Base-by-base conservation (phyloP, 2,113 vertebrate genomes). In the Podilymbus podiceps region DNA sequence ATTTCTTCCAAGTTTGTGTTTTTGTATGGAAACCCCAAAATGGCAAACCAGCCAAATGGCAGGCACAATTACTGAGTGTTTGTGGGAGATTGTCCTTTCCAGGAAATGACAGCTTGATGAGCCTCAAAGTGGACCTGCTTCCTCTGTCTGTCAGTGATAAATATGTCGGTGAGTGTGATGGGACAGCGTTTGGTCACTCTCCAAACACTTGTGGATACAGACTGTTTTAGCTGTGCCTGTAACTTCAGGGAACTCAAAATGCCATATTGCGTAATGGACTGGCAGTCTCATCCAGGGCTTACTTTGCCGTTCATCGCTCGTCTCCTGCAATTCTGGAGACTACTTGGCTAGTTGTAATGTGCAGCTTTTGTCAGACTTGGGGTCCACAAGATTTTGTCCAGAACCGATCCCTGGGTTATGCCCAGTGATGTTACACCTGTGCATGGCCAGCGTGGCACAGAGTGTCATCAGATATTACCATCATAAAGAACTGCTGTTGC, bases 301-400 rank as follows among this genome's bases (percentile, higher is more conserved):
- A 50, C 92, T 78, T 25, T 2, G 27, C 24, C 0, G 38, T 62
- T 53, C 55, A 2, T 31, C 1, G 0, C 55, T 62, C 2, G 0
- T 15, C 60, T 42, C 69, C 73, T 71, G 89, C 6, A 4, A 19
- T 8, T 16, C 3, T 52, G 52, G 47, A 69, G 9, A 0, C 77
- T 92, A 4, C 81, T 25, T 12, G 56, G 21, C 69, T 30, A 8
- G 16, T 47, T 44, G 52, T 16, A 5, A 5, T 0, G 22, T 9
- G 13, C n/a, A 58, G 56, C 63, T 50, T 47, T 60, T 44, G 49
- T 47, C 49, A 38, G 58, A 7, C 11, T 15, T 31, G 56, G 81
- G 35, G 69, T 52, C 5, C 44, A 6, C 3, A 0, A 44, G n/a
- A 77, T 35, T 82, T 66, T 42, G 50, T 27, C 74, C 64, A 35